These are phyloP conservation scores for Nasua narica DNA, from an alignment of 2,797 vertebrate species.

Conservation along the genomic window DNA sequence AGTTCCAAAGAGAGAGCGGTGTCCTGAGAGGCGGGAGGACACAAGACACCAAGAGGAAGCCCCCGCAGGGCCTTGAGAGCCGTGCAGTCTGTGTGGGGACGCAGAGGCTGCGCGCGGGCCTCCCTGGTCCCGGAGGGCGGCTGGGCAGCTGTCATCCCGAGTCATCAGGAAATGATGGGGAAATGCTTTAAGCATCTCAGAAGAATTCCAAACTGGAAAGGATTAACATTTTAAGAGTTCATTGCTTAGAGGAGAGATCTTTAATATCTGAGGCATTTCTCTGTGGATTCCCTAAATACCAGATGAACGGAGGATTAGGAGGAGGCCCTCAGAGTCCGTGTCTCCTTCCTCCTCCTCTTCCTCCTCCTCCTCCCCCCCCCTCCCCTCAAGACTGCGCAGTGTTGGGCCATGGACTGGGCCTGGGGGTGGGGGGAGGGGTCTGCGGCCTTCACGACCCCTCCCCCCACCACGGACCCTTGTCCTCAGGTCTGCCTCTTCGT, in stretches of 20 bases:
- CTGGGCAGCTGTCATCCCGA: background rate
- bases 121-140: background rate
- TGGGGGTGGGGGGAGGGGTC: background rate
- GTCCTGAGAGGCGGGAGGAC: background rate
- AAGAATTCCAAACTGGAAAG: conserved; percentile 49
- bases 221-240: conserved; percentile 36
- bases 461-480: background rate
- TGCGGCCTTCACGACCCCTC: background rate
- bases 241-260: conserved; percentile 42
- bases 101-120: background rate
- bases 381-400: background rate
- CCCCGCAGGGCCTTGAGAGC: background rate
- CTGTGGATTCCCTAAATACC: conserved; percentile 11
- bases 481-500: conserved; percentile 94
- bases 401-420: background rate
- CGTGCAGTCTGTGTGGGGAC: rapidly evolving
- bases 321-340: background rate
- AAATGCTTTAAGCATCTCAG: conserved; percentile 7
- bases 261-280: conserved; percentile 45
- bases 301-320: background rate
- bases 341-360: background rate
- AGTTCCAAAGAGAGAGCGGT: background rate
- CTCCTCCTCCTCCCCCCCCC: background rate
- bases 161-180: conserved; percentile 30
- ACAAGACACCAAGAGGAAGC: background rate